phyloP scores from a whole-genome alignment of 2,888 invertebrate genomes.

The Metellina segmentata region DNA sequence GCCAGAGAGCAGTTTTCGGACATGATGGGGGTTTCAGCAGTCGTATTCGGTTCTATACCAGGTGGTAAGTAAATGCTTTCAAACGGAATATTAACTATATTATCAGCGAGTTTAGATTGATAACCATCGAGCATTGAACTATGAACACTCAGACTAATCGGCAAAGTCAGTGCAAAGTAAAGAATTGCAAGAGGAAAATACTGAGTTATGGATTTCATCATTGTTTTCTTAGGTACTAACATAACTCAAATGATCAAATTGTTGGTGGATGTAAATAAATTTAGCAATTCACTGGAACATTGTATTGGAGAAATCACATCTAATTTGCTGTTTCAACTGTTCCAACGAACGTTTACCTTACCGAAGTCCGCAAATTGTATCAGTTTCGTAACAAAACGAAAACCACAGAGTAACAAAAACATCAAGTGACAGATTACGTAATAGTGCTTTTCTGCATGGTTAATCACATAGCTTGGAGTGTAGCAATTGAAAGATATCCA shows the following conservation, averaged over 20 bases:
- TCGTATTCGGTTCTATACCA: not conserved
- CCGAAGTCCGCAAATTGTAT: no score
- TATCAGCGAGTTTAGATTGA: not conserved
- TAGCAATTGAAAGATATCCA: no score
- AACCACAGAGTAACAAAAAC: no score
- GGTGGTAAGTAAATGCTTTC: not conserved
- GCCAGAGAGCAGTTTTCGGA: conserved; percentile 18
- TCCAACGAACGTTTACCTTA: no score
- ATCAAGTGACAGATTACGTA: not conserved
- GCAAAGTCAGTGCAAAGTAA: not conserved
- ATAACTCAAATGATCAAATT: no score
- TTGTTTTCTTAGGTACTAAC: not conserved
- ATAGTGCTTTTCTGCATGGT: not conserved
- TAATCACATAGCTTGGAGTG: no score
- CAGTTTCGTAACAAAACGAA: no score
- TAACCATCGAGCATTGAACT: not conserved
- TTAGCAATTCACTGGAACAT: no score
- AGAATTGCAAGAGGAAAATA: not conserved
- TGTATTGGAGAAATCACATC: no score
- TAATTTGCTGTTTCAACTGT: no score
- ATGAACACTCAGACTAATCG: not conserved
- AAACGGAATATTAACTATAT: not conserved
- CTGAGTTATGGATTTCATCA: not conserved
- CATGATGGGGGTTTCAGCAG: not conserved
- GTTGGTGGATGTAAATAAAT: no score